These are phyloP conservation scores for Sphenodon punctatus DNA, from an alignment of 2,797 vertebrate species.

Conservation along the genomic window DNA sequence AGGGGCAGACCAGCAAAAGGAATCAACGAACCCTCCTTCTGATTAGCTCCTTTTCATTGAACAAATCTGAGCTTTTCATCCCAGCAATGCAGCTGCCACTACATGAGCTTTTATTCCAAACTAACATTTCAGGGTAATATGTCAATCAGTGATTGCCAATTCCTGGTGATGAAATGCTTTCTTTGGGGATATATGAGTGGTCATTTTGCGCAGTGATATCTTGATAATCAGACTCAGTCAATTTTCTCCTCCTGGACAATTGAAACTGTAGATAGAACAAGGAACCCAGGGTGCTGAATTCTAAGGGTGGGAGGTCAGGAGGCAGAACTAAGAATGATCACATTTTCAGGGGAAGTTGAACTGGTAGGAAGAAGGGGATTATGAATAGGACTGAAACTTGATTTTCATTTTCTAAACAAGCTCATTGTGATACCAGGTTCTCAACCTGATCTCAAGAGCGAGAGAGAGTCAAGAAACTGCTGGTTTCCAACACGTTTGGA, in stretches of 20 bases:
- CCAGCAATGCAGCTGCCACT: background rate
- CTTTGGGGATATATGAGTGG: rapidly evolving
- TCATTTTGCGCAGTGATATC: background rate
- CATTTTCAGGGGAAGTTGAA: background rate
- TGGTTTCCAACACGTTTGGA: too few species aligned
- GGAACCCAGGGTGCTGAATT: background rate
- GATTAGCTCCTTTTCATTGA: too few species aligned
- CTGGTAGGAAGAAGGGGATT: background rate
- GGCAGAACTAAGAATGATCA: background rate
- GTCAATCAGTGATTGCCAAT: background rate
- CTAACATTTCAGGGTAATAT: background rate
- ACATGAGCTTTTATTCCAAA: background rate
- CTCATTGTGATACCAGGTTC: too few species aligned
- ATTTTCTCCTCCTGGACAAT: background rate
- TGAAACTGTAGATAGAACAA: background rate
- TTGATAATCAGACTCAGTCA: background rate
- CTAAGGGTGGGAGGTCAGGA: too few species aligned
- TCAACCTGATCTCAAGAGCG: too few species aligned
- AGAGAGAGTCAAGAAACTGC: too few species aligned
- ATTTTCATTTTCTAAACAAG: too few species aligned
- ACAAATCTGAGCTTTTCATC: background rate
- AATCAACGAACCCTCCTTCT: background rate
- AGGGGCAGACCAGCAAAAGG: background rate
- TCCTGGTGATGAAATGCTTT: background rate
- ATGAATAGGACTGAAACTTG: too few species aligned